These are phyloP conservation scores for Cirrhinus mrigala DNA, from an alignment of 2,797 vertebrate genomes.

Conservation along the genomic window DNA sequence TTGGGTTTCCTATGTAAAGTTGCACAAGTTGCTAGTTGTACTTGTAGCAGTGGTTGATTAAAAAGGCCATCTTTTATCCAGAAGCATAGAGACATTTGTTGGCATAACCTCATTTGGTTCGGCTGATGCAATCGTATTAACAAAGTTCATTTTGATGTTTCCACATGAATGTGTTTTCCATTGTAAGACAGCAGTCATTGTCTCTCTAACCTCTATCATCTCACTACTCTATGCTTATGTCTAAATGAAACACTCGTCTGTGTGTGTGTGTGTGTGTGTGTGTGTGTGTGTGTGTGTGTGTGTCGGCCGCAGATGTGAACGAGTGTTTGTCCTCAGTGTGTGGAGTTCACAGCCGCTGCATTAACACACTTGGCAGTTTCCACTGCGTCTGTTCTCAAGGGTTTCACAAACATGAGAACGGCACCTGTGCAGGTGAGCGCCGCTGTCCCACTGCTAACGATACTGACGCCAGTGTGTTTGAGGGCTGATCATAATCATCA, in stretches of 20 bases:
- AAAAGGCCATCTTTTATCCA: neutral
- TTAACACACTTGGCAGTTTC: conserved; percentile 66
- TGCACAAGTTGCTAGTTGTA: too few species aligned
- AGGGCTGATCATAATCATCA: too few species aligned
- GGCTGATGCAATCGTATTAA: neutral
- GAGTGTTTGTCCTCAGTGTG: conserved; percentile 59
- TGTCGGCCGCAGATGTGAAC: conserved; percentile 41
- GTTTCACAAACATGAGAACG: conserved; percentile 1
- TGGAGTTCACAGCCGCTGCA: conserved; percentile 44
- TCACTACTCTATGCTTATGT: neutral
- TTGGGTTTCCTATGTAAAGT: neutral
- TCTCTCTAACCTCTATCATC: neutral
- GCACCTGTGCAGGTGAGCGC: conserved; percentile 64
- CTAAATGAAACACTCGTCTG: rapidly evolving
- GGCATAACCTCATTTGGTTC: neutral
- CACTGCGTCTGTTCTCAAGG: conserved; percentile 63
- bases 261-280: neutral
- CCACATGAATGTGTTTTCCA: neutral
- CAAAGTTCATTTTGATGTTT: neutral
- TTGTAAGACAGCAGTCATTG: neutral
- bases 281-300: conserved; percentile 46
- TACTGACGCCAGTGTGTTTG: conserved; percentile 20
- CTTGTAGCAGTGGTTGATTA: neutral
- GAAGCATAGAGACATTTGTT: neutral
- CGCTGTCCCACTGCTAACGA: neutral